Conservation (phyloP, 2,113 vertebrate genomes). For the Malurus melanocephalus region DNA sequence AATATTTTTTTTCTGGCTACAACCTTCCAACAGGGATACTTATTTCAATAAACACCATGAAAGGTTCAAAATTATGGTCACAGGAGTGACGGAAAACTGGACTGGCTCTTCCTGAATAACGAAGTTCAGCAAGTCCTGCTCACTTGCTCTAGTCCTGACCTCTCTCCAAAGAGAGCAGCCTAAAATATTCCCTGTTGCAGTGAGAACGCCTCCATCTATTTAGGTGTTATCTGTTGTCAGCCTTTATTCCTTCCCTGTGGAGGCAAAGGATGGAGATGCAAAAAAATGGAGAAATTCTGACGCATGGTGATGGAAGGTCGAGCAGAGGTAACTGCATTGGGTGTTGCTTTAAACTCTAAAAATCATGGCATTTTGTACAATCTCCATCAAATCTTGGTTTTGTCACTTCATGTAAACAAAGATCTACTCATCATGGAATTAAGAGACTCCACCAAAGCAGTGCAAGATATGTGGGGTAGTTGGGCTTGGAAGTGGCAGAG, state of each 20-base stretch:
- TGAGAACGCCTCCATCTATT: neutral
- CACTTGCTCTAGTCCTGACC: slow-evolving; percentile 41
- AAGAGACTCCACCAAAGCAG: neutral
- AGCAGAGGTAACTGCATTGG: neutral
- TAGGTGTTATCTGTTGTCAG: neutral
- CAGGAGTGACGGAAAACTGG: neutral
- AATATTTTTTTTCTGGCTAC: slow-evolving; percentile 35
- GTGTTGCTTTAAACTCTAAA: neutral
- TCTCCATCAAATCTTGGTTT: neutral
- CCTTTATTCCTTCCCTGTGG: neutral
- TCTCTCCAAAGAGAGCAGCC: slow-evolving; percentile 28
- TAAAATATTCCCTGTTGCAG: neutral
- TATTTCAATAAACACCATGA: slow-evolving; percentile 36
- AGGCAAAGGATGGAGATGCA: neutral
- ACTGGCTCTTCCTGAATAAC: slow-evolving; percentile 17
- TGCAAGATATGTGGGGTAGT: neutral
- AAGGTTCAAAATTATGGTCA: slow-evolving; percentile 18
- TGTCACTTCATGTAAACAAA: neutral
- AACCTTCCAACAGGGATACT: slow-evolving; percentile 13
- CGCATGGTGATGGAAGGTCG: neutral
- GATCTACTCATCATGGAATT: neutral
- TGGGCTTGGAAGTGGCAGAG: neutral
- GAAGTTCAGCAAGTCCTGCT: slow-evolving; percentile 46
- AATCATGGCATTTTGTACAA: neutral
- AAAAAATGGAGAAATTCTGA: neutral